These are phyloP conservation scores for Epinotia brunnichana DNA, from an alignment of 2,888 invertebrate genomes.

Conservation along the genomic window DNA sequence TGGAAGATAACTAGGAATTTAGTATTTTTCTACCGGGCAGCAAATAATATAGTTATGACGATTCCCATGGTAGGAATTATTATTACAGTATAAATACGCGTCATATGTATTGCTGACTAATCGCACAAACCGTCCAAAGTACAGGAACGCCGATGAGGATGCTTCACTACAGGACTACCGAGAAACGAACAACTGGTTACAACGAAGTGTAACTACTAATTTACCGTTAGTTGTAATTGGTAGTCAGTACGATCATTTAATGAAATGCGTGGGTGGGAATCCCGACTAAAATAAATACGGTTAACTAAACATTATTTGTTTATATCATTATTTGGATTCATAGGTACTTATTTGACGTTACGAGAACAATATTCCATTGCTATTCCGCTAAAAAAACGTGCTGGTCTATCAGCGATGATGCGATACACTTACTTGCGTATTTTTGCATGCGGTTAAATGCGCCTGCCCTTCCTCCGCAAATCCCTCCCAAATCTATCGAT, in stretches of 20 bases:
- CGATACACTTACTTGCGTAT: no score
- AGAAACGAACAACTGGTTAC: background rate
- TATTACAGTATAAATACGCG: background rate
- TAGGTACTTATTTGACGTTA: no score
- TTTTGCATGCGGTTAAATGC: no score
- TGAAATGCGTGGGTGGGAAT: background rate
- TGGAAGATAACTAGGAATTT: no score
- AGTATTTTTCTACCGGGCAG: no score
- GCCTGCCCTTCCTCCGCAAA: no score
- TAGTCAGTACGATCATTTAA: background rate
- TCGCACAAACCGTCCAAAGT: background rate
- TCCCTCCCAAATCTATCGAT: no score
- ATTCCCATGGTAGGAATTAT: background rate
- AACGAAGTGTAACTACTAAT: background rate
- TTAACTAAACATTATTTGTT: background rate
- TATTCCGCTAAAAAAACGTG: no score
- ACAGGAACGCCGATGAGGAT: slow-evolving; percentile 16
- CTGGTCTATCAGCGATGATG: no score
- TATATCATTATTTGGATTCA: background rate
- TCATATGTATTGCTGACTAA: slow-evolving; percentile 15
- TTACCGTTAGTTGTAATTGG: background rate
- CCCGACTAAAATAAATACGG: background rate
- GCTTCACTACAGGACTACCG: slow-evolving; percentile 1
- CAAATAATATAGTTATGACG: background rate
- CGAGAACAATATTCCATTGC: no score